Evolutionary conservation across 2,113 vertebrate genomes (phyloP), one percentile per base, ranked within the genome.

Genomic region (Pseudopipra pipra): DNA sequence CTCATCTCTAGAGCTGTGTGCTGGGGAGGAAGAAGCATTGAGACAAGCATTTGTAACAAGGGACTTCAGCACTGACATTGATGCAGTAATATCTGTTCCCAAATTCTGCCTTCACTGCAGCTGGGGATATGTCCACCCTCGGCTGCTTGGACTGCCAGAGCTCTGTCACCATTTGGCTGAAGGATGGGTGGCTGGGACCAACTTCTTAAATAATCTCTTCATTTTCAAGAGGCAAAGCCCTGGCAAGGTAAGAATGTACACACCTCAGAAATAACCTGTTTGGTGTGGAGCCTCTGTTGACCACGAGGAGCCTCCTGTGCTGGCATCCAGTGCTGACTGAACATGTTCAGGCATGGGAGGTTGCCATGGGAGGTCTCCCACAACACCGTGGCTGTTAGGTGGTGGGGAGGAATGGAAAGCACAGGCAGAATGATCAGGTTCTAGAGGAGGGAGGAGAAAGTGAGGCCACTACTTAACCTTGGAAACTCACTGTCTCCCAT

Each of bases 111-210:
- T 63, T 90, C 5, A 1, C 78, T 95, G 46, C 96, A 99, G 99
- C 95, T 99, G 99, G 99, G 99, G 99, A 74, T 98, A 99, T 12
- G 98, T 99, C 94, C 99, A 99, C 97, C 99, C 99, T 52, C 98
- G 97, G 87, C 97, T 99, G 79, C 98, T 99, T 9, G 99, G 99
- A 37, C 98, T 99, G 54, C 99, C 99, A 17, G 99, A 99, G 94
- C 98, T 99, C 90, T 99, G 99, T 65, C 99, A 99, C 87, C 98
- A 99, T 90, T 91, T 99, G 68, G 99, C 99, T 71, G 99, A 99
- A 97, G 98, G 97, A 89, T 99, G 98, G 98, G 98, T 99, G 97
- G 98, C 98, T 58, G 97, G 70, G 67, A 96, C 96, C 70, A 97
- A 97, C 87, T 98, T 99, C 95, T 88, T 97, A 44, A 98, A 95